These are phyloP conservation scores for Craniophora ligustri DNA, from an alignment of 2,888 invertebrate genomes.

Conservation along the genomic window DNA sequence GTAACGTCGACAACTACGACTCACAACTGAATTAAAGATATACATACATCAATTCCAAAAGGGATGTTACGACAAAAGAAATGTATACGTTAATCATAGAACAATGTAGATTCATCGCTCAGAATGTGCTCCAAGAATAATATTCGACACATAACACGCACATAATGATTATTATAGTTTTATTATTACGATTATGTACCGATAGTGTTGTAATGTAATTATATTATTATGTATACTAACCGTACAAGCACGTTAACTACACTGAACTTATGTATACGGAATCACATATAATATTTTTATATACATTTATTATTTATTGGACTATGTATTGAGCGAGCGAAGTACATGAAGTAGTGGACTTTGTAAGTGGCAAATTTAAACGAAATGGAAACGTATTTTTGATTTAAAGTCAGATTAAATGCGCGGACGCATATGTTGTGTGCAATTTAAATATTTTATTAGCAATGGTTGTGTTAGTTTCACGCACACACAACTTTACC, in stretches of 20 bases:
- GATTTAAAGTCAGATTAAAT: slow-evolving; percentile 13
- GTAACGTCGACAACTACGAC: not conserved
- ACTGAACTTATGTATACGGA: slow-evolving; percentile 51
- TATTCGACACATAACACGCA: slow-evolving; percentile 30
- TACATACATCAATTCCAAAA: not conserved
- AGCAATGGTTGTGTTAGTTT: slow-evolving; percentile 77
- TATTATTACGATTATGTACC: slow-evolving; percentile 24
- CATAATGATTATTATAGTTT: slow-evolving; percentile 30
- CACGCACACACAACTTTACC: slow-evolving; percentile 65
- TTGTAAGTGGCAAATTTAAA: slow-evolving; percentile 3
- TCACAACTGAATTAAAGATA: too few species aligned
- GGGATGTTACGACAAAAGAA: not conserved
- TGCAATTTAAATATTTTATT: slow-evolving; percentile 82
- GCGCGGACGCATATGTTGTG: slow-evolving; percentile 64
- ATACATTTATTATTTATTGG: slow-evolving; percentile 38
- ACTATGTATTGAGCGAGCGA: slow-evolving; percentile 19
- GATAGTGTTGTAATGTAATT: slow-evolving; percentile 18
- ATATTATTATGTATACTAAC: slow-evolving; percentile 18
- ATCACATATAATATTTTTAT: slow-evolving; percentile 48
- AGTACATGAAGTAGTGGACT: too few species aligned
- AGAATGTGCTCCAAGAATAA: slow-evolving; percentile 32
- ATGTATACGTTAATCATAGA: slow-evolving; percentile 35
- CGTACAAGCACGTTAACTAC: slow-evolving; percentile 39
- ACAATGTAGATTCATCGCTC: slow-evolving; percentile 5
- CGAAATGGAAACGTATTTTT: slow-evolving; percentile 20